These are phyloP conservation scores for Pentalonia nigronervosa DNA, from an alignment of 1,140 invertebrate species.

Conservation along the genomic window DNA sequence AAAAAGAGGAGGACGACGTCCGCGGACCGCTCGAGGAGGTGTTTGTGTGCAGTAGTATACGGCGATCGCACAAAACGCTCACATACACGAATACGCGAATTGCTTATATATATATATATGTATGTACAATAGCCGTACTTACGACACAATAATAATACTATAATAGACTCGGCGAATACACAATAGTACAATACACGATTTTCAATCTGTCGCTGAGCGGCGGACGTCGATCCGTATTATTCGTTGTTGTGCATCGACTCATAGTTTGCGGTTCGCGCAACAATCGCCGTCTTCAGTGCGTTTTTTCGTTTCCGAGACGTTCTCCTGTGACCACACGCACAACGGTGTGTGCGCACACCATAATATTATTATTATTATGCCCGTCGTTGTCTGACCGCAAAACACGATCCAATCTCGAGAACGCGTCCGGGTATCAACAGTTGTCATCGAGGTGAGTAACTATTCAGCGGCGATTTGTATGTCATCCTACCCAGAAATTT, in stretches of 20 bases:
- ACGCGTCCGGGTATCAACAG: conserved; percentile 36
- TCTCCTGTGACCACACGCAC: background rate
- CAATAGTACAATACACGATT: background rate
- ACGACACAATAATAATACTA: conserved; percentile 14
- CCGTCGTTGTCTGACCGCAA: background rate
- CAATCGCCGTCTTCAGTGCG: background rate
- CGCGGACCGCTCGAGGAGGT: background rate
- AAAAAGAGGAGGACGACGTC: background rate
- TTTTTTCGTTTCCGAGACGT: background rate
- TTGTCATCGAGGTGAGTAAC: conserved; percentile 50
- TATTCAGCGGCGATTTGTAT: too few relatives aligned
- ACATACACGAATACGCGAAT: background rate
- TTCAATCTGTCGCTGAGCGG: background rate
- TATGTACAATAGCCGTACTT: background rate
- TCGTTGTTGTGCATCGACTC: background rate
- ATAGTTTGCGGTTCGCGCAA: background rate
- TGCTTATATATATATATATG: background rate
- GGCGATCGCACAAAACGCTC: conserved; percentile 6
- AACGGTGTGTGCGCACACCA: background rate
- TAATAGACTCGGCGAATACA: background rate
- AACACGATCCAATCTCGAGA: background rate
- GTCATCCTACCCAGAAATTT: background rate
- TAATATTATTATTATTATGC: background rate
- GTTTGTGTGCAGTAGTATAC: conserved; percentile 23
- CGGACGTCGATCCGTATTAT: conserved; percentile 2